Conservation (phyloP, 2,113 vertebrate genomes). For the Rattus norvegicus region DNA sequence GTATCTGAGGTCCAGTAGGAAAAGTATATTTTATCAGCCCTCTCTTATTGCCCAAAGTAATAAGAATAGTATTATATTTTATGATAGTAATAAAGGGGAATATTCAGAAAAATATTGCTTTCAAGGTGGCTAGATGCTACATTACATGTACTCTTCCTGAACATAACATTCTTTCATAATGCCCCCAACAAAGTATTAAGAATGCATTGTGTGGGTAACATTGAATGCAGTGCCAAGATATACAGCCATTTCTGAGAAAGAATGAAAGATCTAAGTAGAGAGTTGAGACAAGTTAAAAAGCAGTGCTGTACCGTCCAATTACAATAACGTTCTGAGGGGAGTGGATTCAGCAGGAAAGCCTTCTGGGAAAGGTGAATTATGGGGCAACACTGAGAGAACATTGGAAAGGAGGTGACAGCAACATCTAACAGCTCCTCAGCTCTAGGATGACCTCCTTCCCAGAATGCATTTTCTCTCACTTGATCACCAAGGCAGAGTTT, state of each 20-base stretch:
- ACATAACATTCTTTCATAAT: slow-evolving; percentile 57
- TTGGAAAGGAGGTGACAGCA: background rate
- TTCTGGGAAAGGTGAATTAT: slow-evolving; percentile 1
- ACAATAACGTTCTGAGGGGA: background rate
- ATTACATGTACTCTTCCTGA: slow-evolving; percentile 24
- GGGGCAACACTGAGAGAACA: background rate
- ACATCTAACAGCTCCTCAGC: background rate
- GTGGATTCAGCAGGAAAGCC: background rate
- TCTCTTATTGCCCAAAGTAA: slow-evolving; percentile 72
- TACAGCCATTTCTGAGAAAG: background rate
- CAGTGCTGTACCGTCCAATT: background rate
- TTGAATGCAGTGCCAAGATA: background rate
- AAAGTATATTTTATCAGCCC: slow-evolving; percentile 66
- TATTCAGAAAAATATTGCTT: slow-evolving; percentile 54
- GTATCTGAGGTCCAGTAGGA: slow-evolving; percentile 49
- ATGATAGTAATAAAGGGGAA: slow-evolving; percentile 72
- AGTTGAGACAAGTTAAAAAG: background rate
- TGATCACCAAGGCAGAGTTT: background rate
- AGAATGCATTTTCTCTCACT: background rate
- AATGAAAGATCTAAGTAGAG: background rate
- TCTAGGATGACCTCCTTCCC: slow-evolving; percentile 4
- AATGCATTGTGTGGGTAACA: background rate
- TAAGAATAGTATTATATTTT: slow-evolving; percentile 69
- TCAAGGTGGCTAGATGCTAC: slow-evolving; percentile 45
- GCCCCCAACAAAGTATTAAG: slow-evolving; percentile 39